These are phyloP conservation scores for Oncorhynchus keta DNA, from an alignment of 2,113 vertebrate species.

Conservation along the genomic window DNA sequence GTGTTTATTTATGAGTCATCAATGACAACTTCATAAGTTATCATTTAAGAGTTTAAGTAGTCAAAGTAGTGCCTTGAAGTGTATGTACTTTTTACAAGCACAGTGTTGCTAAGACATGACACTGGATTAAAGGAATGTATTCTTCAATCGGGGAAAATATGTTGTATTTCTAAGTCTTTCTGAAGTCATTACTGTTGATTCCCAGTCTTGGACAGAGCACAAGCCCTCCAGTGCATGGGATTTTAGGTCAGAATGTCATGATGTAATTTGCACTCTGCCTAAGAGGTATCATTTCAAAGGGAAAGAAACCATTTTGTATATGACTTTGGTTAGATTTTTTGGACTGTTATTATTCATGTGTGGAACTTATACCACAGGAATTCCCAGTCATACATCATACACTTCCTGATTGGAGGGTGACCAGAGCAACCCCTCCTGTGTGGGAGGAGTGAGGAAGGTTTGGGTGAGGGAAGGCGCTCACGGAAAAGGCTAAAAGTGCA, in stretches of 20 bases:
- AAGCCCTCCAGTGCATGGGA: background rate
- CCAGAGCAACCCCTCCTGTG: constrained; percentile 14
- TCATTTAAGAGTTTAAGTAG: too few species aligned
- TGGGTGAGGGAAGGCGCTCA: background rate
- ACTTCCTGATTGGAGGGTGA: constrained; percentile 39
- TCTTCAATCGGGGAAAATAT: too few species aligned
- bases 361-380: constrained; percentile 38
- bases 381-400: constrained; percentile 35
- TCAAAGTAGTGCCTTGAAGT: too few species aligned
- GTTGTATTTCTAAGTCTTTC: too few species aligned
- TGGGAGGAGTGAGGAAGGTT: background rate
- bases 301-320: constrained; percentile 39
- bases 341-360: constrained; percentile 40
- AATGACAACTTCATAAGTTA: too few species aligned
- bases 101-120: too few species aligned
- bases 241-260: background rate
- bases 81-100: too few species aligned
- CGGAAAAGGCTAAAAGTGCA: background rate
- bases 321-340: constrained; percentile 31
- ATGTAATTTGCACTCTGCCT: too few species aligned
- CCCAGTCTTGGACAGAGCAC: background rate
- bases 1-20: too few species aligned
- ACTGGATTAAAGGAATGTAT: too few species aligned
- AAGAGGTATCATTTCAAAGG: constrained; percentile 38
- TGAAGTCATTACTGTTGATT: background rate